Evolutionary conservation across 2,888 invertebrate species (phyloP).

Genomic region (Perithous albicinctus): DNA sequence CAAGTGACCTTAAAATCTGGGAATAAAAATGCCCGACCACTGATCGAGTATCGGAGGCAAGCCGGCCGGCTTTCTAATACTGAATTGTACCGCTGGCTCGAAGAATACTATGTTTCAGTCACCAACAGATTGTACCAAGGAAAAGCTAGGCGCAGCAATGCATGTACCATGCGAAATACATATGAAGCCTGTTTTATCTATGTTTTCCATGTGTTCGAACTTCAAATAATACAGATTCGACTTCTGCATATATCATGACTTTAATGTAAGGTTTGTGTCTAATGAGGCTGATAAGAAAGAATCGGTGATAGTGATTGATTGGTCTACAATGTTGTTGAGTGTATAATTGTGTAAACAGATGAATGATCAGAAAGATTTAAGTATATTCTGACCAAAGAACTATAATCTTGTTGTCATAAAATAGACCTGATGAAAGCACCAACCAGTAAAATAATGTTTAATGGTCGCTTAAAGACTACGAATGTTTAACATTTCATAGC

Average conservation of each 20-base stretch:
- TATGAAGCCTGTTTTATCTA: background rate
- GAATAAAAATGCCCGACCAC: slow-evolving; percentile 82
- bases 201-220: background rate
- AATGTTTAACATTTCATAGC: too few relatives aligned
- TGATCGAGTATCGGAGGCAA: slow-evolving; percentile 80
- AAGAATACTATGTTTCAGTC: background rate
- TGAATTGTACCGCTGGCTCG: background rate
- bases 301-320: background rate
- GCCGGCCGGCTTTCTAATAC: slow-evolving; percentile 38
- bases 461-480: too few relatives aligned
- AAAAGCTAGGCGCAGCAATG: too few relatives aligned
- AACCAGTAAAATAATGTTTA: too few relatives aligned
- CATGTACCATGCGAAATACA: background rate
- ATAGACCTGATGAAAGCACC: too few relatives aligned
- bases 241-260: background rate
- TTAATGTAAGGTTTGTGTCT: too few relatives aligned
- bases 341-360: too few relatives aligned
- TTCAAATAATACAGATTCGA: background rate
- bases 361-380: too few relatives aligned
- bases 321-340: background rate
- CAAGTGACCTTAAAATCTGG: slow-evolving; percentile 84
- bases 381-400: too few relatives aligned
- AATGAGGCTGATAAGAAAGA: background rate
- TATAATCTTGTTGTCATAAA: too few relatives aligned
- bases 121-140: background rate